These are phyloP conservation scores for Chrysotoxum bicinctum DNA, from an alignment of 2,888 invertebrate species.

Conservation along the genomic window DNA sequence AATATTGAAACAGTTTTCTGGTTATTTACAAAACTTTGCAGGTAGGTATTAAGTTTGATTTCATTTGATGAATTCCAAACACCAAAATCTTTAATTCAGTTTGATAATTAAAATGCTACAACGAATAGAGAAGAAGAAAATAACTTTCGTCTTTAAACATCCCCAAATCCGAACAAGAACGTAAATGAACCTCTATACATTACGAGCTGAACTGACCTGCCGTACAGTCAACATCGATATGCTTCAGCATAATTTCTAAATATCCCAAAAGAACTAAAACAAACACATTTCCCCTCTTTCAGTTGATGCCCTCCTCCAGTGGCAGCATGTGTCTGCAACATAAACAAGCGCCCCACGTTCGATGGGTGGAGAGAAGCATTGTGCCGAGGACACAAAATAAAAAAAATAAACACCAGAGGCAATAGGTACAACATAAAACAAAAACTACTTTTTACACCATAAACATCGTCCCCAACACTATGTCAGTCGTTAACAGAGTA, in stretches of 20 bases:
- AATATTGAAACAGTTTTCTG: too few species aligned
- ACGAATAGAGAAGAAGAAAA: too few species aligned
- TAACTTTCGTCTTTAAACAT: not conserved
- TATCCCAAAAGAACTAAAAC: slow-evolving; percentile 6
- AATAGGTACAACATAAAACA: slow-evolving; percentile 33
- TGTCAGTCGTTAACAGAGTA: slow-evolving; percentile 50
- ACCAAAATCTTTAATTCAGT: too few species aligned
- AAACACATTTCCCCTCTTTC: slow-evolving; percentile 28
- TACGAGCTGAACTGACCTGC: slow-evolving; percentile 29
- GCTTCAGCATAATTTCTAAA: not conserved
- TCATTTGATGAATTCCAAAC: too few species aligned
- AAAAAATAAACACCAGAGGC: slow-evolving; percentile 10
- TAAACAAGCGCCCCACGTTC: slow-evolving; percentile 14
- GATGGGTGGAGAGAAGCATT: slow-evolving; percentile 67
- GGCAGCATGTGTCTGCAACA: slow-evolving; percentile 63
- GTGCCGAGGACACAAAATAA: slow-evolving; percentile 28
- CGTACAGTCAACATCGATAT: slow-evolving; percentile 31
- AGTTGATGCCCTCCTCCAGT: slow-evolving; percentile 15
- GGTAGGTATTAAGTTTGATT: too few species aligned
- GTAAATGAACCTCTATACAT: not conserved
- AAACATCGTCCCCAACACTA: slow-evolving; percentile 71
- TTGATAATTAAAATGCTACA: too few species aligned
- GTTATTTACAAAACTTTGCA: too few species aligned
- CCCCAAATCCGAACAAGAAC: not conserved
- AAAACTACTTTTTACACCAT: slow-evolving; percentile 70